Conservation (phyloP, 2,888 invertebrate species). For the Halictus quadricinctus region DNA sequence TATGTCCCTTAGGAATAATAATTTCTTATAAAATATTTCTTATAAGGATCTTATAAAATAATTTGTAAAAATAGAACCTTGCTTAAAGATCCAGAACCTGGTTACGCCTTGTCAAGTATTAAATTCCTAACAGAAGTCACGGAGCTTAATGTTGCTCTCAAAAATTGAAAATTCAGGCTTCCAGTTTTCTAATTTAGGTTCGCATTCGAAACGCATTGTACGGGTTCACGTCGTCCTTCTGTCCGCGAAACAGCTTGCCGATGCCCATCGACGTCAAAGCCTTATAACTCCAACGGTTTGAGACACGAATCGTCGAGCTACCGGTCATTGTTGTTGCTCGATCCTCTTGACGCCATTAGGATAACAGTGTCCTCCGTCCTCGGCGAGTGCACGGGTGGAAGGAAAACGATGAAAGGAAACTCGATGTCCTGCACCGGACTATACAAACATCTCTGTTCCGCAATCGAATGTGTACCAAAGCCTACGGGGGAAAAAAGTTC, state of each 20-base stretch:
- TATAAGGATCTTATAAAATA: too few species aligned
- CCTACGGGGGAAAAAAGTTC: neutral
- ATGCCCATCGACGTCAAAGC: neutral
- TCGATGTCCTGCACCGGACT: conserved; percentile 45
- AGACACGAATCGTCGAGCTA: conserved; percentile 55
- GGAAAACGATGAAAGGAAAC: conserved; percentile 48
- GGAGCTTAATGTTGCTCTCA: too few species aligned
- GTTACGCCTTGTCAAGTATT: too few species aligned
- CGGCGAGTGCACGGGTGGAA: conserved; percentile 20
- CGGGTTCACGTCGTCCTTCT: too few species aligned
- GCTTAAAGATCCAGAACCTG: too few species aligned
- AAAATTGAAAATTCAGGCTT: neutral
- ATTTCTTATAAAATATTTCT: too few species aligned
- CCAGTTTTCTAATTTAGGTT: neutral
- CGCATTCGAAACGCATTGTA: neutral
- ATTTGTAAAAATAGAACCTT: too few species aligned
- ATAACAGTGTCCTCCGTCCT: conserved; percentile 65
- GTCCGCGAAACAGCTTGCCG: conserved; percentile 14
- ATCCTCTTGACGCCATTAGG: conserved; percentile 60
- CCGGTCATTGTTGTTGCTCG: conserved; percentile 57
- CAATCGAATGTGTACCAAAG: conserved; percentile 33
- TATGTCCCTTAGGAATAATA: too few species aligned
- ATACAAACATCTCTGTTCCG: conserved; percentile 46
- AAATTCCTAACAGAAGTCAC: too few species aligned
- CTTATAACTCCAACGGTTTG: conserved; percentile 30